These are phyloP conservation scores for Oscheius sp. DNA, from an alignment of 2,888 invertebrate species.

Conservation along the genomic window DNA sequence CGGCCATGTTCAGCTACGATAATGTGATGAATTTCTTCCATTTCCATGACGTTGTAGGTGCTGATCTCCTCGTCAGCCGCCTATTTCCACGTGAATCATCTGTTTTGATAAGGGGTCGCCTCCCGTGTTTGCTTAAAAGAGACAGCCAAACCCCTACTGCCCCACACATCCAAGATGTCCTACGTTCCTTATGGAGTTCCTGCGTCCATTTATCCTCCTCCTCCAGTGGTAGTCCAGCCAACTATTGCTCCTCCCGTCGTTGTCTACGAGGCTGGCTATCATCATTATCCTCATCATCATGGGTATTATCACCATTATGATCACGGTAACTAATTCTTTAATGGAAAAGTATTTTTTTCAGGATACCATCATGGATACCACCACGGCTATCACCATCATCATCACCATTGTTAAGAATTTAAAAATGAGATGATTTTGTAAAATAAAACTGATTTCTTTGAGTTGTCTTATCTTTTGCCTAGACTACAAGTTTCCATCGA, in stretches of 20 bases:
- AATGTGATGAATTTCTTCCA: too few relatives aligned
- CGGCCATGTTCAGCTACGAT: too few relatives aligned
- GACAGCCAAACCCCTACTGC: not conserved
- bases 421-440: too few relatives aligned
- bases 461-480: too few relatives aligned
- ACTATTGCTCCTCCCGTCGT: not conserved
- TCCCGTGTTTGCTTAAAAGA: constrained; percentile 4
- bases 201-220: not conserved
- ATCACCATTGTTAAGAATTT: not conserved
- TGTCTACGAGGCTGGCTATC: not conserved
- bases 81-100: not conserved
- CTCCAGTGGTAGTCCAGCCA: not conserved
- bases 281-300: not conserved
- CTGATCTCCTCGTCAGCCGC: not conserved
- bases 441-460: too few relatives aligned
- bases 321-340: not conserved
- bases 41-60: not conserved
- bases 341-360: not conserved
- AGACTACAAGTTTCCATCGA: too few relatives aligned
- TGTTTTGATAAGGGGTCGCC: constrained; percentile 7
- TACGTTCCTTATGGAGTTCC: constrained; percentile 6
- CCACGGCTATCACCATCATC: not conserved
- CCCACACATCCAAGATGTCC: not conserved
- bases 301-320: not conserved
- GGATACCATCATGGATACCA: not conserved